Base-by-base conservation (phyloP, 2,113 vertebrate species). In the Chrysochloris asiatica region DNA sequence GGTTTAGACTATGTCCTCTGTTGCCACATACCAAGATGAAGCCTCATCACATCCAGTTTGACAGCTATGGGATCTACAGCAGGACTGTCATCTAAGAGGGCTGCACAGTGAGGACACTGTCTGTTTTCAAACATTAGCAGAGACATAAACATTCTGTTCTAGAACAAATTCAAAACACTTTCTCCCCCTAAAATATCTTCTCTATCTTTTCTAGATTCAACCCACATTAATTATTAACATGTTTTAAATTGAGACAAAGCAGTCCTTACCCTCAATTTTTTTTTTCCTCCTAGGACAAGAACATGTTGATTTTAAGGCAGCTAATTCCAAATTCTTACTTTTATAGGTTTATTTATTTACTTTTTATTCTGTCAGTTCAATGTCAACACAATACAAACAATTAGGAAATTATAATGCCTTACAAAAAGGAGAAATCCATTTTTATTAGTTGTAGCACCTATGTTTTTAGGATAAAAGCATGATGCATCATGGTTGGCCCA, bases 141-240 rank as follows among this genome's bases (percentile, higher is more conserved):
- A 75, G 3, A 63, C n/a, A 86, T 41, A 94, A 90, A 96, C 65
- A 89, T 83, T 71, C 89, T 90, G 63, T 65, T 85, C 85, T 65
- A 90, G 85, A 90, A 76, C 30, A 88, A 92, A 61, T 67, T 63
- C 33, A 75, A 84, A 91, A 86, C 28, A 83, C 14, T 83, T 91
- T 79, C 36, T 92, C 65, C 16, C 72, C 52, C 16, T 59, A 87
- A 89, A 88, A 78, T 69, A 33, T n/a, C 41, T 81, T 86, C 85
- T 63, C 43, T 76, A 38, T 63, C 47, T 3, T 91, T 65, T 87
- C 54, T 75, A 86, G 36, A 63, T 73, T 83, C 81, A 89, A 89
- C 33, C 13, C 41, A 80, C 11, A 72, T n/a, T 79, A 54, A 54
- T 3, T 54, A 45, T 69, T 56, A 83, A 47, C 52, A n/a, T 48